Evolutionary conservation across 37 sponge, comb jelly and placozoan species (phyloP).

Genomic region (Corticium candelabrum): DNA sequence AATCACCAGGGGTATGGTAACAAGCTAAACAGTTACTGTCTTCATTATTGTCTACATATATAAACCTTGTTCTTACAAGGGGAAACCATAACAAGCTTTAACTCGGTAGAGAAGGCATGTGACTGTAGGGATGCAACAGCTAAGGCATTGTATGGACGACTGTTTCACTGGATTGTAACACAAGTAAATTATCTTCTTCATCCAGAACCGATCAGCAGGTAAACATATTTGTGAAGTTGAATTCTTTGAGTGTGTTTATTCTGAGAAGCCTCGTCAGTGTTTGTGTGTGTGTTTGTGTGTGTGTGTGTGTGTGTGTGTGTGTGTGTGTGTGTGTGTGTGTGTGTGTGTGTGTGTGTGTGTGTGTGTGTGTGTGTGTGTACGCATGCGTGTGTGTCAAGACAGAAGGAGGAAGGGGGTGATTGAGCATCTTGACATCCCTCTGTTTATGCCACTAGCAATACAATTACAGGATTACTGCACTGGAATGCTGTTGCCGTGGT

Average conservation of each 20-base stretch:
- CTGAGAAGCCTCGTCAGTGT: conserved; percentile 5
- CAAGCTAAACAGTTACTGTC: not conserved
- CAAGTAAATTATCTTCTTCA: conserved; percentile 37
- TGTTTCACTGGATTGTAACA: conserved; percentile 89
- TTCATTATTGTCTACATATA: not conserved
- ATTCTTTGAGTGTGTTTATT: not conserved
- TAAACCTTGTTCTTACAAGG: not conserved
- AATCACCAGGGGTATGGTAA: conserved; percentile 42
- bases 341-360: not conserved
- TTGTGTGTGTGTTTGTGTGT: no score
- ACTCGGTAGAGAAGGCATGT: conserved; percentile 38
- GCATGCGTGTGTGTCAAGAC: no score
- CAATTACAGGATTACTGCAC: no score
- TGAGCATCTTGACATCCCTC: no score
- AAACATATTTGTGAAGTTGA: not conserved
- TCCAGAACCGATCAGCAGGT: conserved; percentile 19
- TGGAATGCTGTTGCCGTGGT: no score
- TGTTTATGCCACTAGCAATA: no score
- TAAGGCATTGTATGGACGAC: conserved; percentile 85
- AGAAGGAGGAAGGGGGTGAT: no score
- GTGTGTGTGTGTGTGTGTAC: not conserved
- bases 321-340: conserved; percentile 7
- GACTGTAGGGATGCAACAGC: conserved; percentile 78
- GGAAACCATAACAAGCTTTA: not conserved
- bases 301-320: no score